Evolutionary conservation across 2,888 invertebrate species (phyloP), one percentile per base, ranked within the genome.

Genomic region (Stenodera caucasica): DNA sequence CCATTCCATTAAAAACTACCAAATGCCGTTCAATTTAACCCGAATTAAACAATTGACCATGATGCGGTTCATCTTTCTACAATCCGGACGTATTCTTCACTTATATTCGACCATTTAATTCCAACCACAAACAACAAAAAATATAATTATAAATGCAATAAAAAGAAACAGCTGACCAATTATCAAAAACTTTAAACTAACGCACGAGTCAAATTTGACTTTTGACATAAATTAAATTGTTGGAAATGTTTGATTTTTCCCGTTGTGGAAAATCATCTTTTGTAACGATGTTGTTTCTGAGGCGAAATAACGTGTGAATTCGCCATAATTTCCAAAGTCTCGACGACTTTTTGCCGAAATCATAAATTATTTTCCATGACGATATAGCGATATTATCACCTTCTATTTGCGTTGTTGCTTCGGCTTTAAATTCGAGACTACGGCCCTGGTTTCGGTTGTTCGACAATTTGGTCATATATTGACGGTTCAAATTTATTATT

Each of bases 1-100:
- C 76, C 71, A 70, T 74, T 74, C 71, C 75, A 74, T 76, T 76
- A 75, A 75, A 75, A 76, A 72, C 72, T 67, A 73, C 71, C 76
- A 77, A 78, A 77, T 77, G 77, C 75, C 75, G 75, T 77, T 77
- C 76, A 77, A 77, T 78, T 78, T 75, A 77, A 72, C 67, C 69
- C 72, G 74, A 78, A 78, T 78, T 78, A 77, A 77, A 77, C 75
- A 78, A 78, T 78, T 78, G 75, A 76, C 70, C 71, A 68, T 67
- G 62, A 68, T 70, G 68, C 59, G 65, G 66, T 70, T 69, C 62
- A 65, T 64, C 57, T 51, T 57, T 45, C 45, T 55, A 49, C 55
- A 55, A 55, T 55, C 55, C 55, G 55, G 37, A 26, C 35, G 52
- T 52, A 30, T 49, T 15, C 51, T 14, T 45, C 18, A 9, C 40